Percentiles rank a stretch among this genome's conserved stretches.
phyloP scores from a whole-genome alignment of 2,888 invertebrate species.

The Polyploca ridens region DNA sequence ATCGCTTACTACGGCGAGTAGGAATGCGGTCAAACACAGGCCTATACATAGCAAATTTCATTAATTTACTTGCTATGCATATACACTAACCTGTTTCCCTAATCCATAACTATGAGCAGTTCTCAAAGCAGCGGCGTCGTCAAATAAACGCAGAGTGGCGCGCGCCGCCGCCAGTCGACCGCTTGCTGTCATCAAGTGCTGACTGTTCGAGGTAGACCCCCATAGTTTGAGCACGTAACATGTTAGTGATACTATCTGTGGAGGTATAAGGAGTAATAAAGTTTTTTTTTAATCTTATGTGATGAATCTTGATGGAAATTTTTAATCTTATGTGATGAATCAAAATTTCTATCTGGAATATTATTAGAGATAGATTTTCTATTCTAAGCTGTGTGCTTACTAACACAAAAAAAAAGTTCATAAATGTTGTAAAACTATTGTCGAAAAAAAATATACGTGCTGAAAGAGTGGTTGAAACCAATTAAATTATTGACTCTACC shows the following conservation, averaged over 20 bases:
- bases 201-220: slow-evolving; percentile 84
- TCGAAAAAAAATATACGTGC: background rate
- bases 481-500: too few relatives aligned
- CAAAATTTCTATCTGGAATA: too few relatives aligned
- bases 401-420: too few relatives aligned
- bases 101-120: slow-evolving; percentile 89
- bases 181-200: slow-evolving; percentile 85
- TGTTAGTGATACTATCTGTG: slow-evolving; percentile 88
- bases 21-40: too few relatives aligned
- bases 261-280: background rate
- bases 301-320: background rate
- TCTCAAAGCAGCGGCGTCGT: slow-evolving; percentile 91
- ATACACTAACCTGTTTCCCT: slow-evolving; percentile 78
- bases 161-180: slow-evolving; percentile 89
- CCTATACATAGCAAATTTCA: too few relatives aligned
- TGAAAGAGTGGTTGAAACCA: too few relatives aligned
- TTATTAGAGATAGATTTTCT: too few relatives aligned
- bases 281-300: background rate
- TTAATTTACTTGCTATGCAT: too few relatives aligned
- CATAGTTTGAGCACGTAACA: slow-evolving; percentile 90
- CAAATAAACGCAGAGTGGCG: slow-evolving; percentile 90
- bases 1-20: too few relatives aligned
- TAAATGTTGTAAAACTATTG: too few relatives aligned
- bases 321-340: too few relatives aligned
- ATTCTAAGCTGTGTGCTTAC: too few relatives aligned